phyloP scores from a whole-genome alignment of 2,888 invertebrate species.

The Tenthredo livida region DNA sequence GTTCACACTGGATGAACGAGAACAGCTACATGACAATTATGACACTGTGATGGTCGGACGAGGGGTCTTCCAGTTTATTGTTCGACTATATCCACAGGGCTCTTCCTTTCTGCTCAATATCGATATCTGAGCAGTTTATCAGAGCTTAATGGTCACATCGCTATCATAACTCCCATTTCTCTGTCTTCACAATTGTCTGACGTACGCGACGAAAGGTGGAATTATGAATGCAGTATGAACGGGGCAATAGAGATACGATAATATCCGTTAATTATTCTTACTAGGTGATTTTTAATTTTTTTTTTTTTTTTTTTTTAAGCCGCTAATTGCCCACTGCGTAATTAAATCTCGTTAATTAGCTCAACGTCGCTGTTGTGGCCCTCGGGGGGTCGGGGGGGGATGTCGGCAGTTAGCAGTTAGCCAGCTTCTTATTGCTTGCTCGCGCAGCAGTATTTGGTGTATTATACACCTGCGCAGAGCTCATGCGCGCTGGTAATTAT shows the following conservation, averaged over 20 bases:
- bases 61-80: background rate
- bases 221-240: background rate
- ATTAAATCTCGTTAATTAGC: conserved; percentile 55
- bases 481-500: background rate
- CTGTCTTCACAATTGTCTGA: background rate
- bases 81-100: background rate
- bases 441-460: conserved; percentile 40
- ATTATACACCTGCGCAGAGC: conserved; percentile 24
- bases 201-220: background rate
- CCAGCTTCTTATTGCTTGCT: conserved; percentile 36
- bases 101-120: background rate
- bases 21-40: background rate
- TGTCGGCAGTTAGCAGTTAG: conserved; percentile 45
- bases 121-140: background rate
- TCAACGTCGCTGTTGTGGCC: conserved; percentile 35
- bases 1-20: background rate
- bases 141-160: background rate
- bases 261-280: conserved; percentile 30
- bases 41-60: background rate
- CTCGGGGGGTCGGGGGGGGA: conserved; percentile 41
- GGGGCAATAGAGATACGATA: background rate
- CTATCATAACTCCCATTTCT: background rate
- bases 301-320: conserved; percentile 7
- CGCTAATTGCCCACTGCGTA: conserved; percentile 50
- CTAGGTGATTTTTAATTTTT: background rate